These are phyloP conservation scores for Propithecus deckenii DNA, from an alignment of 2,797 vertebrate species.

Conservation along the genomic window DNA sequence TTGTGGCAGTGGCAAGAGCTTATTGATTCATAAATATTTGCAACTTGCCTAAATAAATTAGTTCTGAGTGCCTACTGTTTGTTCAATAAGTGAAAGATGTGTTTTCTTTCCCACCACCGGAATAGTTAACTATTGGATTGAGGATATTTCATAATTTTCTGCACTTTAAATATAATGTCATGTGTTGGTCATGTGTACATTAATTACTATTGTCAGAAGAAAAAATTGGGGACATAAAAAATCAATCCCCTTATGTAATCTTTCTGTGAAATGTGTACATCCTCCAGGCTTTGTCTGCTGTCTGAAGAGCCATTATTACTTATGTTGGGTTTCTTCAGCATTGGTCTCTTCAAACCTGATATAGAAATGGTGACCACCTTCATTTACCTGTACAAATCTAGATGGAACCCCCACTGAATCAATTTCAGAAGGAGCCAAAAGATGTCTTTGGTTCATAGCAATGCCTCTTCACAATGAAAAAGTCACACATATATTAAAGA, in stretches of 20 bases:
- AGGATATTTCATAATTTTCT: conserved; percentile 17
- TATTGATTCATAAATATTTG: conserved; percentile 41
- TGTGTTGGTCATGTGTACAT: not conserved
- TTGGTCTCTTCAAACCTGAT: not conserved
- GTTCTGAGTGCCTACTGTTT: not conserved
- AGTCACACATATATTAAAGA: not conserved
- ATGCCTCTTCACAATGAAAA: not conserved
- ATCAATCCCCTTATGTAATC: not conserved
- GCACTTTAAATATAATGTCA: not conserved
- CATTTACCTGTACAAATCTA: not conserved
- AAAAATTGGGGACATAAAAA: not conserved
- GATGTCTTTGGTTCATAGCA: conserved; percentile 58
- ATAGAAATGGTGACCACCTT: not conserved
- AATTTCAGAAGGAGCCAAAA: conserved; percentile 21
- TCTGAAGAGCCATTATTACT: not conserved
- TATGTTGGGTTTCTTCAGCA: not conserved
- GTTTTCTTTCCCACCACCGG: not conserved
- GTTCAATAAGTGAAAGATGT: not conserved
- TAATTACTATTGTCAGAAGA: not conserved
- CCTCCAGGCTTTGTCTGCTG: not conserved
- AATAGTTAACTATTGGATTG: not conserved
- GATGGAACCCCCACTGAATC: not conserved
- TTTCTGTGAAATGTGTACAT: not conserved
- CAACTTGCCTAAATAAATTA: conserved; percentile 23
- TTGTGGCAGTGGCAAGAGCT: conserved; percentile 29